A percentile compares a stretch with the other conserved stretches of the same genome.
Evolutionary conservation across 2,797 vertebrate species (phyloP).

Genomic region (Acipenser transmontanus): DNA sequence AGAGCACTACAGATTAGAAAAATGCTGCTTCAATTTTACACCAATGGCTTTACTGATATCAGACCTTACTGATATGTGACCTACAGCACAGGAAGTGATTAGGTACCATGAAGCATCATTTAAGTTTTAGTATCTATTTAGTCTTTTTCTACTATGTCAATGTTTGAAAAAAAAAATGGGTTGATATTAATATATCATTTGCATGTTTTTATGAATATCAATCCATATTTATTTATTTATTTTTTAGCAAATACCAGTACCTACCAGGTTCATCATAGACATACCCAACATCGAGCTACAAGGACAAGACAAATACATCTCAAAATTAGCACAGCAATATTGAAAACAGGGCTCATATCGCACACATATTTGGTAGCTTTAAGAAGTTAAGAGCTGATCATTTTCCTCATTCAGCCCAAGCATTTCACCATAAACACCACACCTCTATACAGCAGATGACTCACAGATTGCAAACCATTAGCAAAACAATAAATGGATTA

Average conservation of each 20-base stretch:
- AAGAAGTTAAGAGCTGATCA: slow-evolving; percentile 1
- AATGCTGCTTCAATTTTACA: too few relatives aligned
- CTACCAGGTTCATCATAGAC: slow-evolving; percentile 89
- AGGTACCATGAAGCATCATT: too few relatives aligned
- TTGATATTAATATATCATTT: too few relatives aligned
- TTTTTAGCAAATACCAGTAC: slow-evolving; percentile 5
- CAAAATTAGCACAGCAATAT: slow-evolving; percentile 21
- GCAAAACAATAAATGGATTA: not conserved
- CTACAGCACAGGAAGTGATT: too few relatives aligned
- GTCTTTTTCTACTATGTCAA: too few relatives aligned
- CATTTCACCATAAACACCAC: not conserved
- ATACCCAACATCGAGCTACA: slow-evolving; percentile 84
- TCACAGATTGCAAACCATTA: not conserved
- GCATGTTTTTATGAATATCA: too few relatives aligned
- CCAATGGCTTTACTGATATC: too few relatives aligned
- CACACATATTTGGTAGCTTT: slow-evolving; percentile 17
- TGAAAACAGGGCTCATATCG: slow-evolving; percentile 5
- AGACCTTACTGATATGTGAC: too few relatives aligned
- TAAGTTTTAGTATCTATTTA: too few relatives aligned
- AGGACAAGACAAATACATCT: slow-evolving; percentile 26
- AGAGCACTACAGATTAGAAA: too few relatives aligned
- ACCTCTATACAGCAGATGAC: too few relatives aligned
- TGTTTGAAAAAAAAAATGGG: too few relatives aligned
- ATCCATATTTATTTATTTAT: not conserved
- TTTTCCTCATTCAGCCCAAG: not conserved